Evolutionary conservation across 2,797 vertebrate genomes (phyloP).

Genomic region (Enoplosus armatus): DNA sequence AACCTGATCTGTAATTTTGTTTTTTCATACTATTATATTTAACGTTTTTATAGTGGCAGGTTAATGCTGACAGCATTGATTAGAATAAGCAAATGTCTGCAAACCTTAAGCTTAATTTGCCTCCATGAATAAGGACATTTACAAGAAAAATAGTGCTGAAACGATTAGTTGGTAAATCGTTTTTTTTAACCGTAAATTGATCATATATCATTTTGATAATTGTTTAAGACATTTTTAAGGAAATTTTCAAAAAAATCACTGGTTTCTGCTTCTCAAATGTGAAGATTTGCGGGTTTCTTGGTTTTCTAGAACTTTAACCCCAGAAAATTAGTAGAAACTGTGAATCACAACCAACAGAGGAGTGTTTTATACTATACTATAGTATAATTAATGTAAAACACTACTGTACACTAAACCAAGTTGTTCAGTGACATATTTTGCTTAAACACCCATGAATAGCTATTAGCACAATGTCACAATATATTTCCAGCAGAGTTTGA

Average conservation of each 20-base stretch:
- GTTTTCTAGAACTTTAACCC: no score
- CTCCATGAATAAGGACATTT: background rate
- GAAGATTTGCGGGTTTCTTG: background rate
- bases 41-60: no score
- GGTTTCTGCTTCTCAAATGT: background rate
- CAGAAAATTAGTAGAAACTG: no score
- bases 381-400: no score
- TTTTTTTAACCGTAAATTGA: no score
- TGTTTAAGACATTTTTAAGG: background rate
- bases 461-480: background rate
- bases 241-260: background rate
- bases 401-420: no score
- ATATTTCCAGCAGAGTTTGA: background rate
- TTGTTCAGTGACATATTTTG: background rate
- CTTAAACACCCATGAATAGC: background rate
- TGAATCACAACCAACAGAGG: no score
- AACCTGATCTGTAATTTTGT: background rate
- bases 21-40: no score
- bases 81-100: background rate
- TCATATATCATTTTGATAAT: background rate
- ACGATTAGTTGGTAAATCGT: accelerated
- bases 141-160: background rate
- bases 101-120: background rate
- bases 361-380: no score
- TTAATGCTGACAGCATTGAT: background rate